These are phyloP conservation scores for Cremastinae sp. DNA, from an alignment of 2,888 invertebrate species.

Conservation along the genomic window DNA sequence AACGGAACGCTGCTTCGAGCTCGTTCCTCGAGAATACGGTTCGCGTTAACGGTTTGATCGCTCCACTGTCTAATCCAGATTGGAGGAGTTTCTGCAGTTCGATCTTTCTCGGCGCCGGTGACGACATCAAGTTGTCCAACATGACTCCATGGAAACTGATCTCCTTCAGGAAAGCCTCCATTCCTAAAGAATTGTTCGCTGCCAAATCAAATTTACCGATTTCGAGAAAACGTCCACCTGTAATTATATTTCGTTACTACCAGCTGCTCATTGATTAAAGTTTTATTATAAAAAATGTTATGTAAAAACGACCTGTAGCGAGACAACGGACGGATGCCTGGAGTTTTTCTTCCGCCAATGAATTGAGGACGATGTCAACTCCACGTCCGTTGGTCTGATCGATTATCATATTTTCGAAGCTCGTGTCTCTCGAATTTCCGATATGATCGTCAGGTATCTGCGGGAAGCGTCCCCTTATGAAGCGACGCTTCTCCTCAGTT, in stretches of 20 bases:
- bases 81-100: conserved; percentile 82
- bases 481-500: conserved; percentile 82
- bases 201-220: conserved; percentile 93
- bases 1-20: conserved; percentile 87
- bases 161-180: conserved; percentile 87
- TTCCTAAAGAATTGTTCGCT: conserved; percentile 84
- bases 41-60: conserved; percentile 86
- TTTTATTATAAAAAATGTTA: no score
- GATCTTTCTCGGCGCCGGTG: conserved; percentile 81
- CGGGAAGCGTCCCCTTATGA: conserved; percentile 83
- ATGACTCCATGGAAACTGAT: conserved; percentile 89
- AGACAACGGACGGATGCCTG: conserved; percentile 86
- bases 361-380: conserved; percentile 95
- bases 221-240: conserved; percentile 88
- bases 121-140: conserved; percentile 85
- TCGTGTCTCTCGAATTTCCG: conserved; percentile 92
- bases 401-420: conserved; percentile 93
- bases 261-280: no score
- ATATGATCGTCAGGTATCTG: conserved; percentile 85
- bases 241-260: no score
- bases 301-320: no score
- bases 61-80: conserved; percentile 85
- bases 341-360: conserved; percentile 94
- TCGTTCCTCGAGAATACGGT: conserved; percentile 85
- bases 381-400: conserved; percentile 91